Evolutionary conservation across 2,888 invertebrate genomes (phyloP), one percentile per base, ranked within the genome.

Genomic region (Panopea generosa): DNA sequence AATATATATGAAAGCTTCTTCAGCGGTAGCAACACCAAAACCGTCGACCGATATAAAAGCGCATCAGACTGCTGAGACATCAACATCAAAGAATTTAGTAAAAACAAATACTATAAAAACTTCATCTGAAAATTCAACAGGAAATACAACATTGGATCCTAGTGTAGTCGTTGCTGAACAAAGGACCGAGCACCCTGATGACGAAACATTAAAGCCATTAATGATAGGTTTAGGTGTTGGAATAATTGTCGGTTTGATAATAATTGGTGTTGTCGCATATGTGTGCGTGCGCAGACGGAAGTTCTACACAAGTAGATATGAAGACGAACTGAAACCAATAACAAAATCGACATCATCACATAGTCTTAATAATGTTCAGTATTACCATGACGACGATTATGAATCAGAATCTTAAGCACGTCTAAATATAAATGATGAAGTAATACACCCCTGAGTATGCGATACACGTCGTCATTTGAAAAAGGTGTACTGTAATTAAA

Each of bases 201-300:
- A 82, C 29, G 74, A 76, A 16, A 82, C 83, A 3, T 29, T 83
- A 29, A 81, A 80, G 50, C 83, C 85, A 7, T 50, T 85, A 14
- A 75, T 85, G 82, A 85, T 85, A 56, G 83, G 85, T 9, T 69
- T 85, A 0, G 82, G 83, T 1, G 85, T 83, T 4, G 85, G 85
- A 0, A 73, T 85, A 38, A 68, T 83, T 14, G 70, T 75, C 2
- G 85, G 85, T 43, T 61, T 85, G 1, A 76, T 83, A 1, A 76
- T 85, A 4, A 80, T 85, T 33, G 67, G 82, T 1, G 75, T 81
- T 1, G 75, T 78, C 22, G 72, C 72, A 11, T 83, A 68, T 56
- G 67, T 81, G 14, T 85, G 82, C 50, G 67, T 82, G 18, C 66
- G 76, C 14, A 60, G 78, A 18, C 63, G 80, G 47, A 80, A 82